These are phyloP conservation scores for Euglossa dilemma DNA, from an alignment of 1,140 invertebrate species.

Conservation along the genomic window DNA sequence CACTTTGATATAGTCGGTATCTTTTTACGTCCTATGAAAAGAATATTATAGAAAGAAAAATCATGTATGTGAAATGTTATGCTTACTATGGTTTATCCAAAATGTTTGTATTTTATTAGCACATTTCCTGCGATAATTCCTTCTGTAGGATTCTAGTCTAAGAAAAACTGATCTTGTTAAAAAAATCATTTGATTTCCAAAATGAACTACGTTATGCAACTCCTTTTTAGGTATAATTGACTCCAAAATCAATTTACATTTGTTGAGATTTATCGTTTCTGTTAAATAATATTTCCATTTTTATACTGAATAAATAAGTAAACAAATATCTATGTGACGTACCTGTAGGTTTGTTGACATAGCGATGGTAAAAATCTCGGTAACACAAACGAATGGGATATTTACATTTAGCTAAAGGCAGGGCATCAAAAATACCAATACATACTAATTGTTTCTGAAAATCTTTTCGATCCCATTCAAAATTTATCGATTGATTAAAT, in stretches of 20 bases:
- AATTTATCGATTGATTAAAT: slow-evolving; percentile 7
- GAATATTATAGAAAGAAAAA: background rate
- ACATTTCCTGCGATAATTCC: slow-evolving; percentile 19
- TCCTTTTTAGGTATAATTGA: background rate
- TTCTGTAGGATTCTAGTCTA: slow-evolving; percentile 41
- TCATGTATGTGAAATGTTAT: background rate
- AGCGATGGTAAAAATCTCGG: slow-evolving; percentile 65
- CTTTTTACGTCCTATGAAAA: slow-evolving; percentile 8
- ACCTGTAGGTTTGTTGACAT: slow-evolving; percentile 20
- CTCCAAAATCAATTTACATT: slow-evolving; percentile 30
- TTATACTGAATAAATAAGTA: slow-evolving; percentile 3
- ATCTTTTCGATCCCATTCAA: slow-evolving; percentile 50
- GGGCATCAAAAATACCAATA: slow-evolving; percentile 68
- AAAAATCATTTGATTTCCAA: slow-evolving; percentile 50
- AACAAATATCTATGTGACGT: background rate
- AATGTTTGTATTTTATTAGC: slow-evolving; percentile 53
- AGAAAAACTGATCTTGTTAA: slow-evolving; percentile 35
- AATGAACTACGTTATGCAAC: slow-evolving; percentile 15
- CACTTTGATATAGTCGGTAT: background rate
- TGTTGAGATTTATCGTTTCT: background rate
- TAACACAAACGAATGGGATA: slow-evolving; percentile 67
- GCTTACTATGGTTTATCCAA: slow-evolving; percentile 49
- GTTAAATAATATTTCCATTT: slow-evolving; percentile 2
- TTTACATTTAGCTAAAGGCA: slow-evolving; percentile 70
- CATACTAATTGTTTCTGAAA: slow-evolving; percentile 69